Percentiles rank a stretch among this genome's conserved stretches.
Evolutionary conservation across 2,797 vertebrate species (phyloP).

Genomic region (Falco novaeseelandiae): DNA sequence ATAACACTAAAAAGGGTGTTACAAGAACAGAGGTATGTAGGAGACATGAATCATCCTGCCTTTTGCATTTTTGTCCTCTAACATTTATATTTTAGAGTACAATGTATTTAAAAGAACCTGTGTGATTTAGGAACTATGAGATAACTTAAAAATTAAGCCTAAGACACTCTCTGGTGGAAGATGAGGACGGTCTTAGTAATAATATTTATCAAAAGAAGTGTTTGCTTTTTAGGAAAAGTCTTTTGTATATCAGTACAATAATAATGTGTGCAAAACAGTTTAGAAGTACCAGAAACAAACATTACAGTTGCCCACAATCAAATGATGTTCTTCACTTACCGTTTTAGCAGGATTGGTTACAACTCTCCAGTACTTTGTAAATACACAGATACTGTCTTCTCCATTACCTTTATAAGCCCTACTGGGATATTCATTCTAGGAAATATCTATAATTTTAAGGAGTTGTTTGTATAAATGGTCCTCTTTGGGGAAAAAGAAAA

Average conservation of each 20-base stretch:
- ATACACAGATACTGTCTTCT: not conserved
- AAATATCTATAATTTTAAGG: not conserved
- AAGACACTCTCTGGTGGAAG: not conserved
- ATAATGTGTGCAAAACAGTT: not conserved
- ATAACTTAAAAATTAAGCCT: not conserved
- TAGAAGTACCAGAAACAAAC: not conserved
- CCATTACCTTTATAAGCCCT: not conserved
- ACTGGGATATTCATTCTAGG: not conserved
- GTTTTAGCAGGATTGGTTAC: not conserved
- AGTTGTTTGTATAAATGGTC: not conserved
- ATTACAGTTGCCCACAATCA: not conserved
- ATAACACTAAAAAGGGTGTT: not conserved
- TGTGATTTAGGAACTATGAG: slow-evolving; percentile 1
- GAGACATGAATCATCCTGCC: slow-evolving; percentile 21
- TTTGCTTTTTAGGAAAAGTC: not conserved
- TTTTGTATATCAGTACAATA: not conserved
- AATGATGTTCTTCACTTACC: not conserved
- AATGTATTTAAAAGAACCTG: slow-evolving; percentile 15
- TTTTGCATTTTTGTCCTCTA: slow-evolving; percentile 19
- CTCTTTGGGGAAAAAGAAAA: not conserved
- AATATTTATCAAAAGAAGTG: not conserved
- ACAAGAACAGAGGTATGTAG: not conserved
- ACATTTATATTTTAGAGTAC: slow-evolving; percentile 5
- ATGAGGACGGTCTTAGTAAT: not conserved
- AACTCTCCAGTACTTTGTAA: not conserved